Base-by-base conservation (phyloP, 2,888 invertebrate genomes). In the Cybosia mesomella region DNA sequence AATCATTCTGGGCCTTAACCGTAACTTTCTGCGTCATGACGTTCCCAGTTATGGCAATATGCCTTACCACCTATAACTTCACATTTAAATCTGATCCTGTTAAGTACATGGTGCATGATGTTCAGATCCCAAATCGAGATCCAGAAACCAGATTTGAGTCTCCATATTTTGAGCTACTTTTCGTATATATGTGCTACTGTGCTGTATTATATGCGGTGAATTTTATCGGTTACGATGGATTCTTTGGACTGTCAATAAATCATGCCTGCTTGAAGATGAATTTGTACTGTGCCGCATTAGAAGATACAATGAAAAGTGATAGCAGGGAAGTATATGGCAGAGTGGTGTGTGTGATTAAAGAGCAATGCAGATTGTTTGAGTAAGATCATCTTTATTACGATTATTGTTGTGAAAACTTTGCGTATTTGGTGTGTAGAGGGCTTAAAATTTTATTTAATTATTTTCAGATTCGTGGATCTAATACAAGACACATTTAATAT, bases 241-340 rank as follows among this genome's bases (percentile, higher is more conserved):
- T 90, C 39, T 92, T 88, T 32, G 91, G 90, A 0, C 13, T 92
- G 22, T 73, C 76, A 0, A 83, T 89, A 0, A 89, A 89, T 74
- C 92, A 92, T 74, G 89, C 89, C 0, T 91, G 92, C 39, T 66
- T 91, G 69, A 92, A 92, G 74, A 90, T 92, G 82, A 81, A 83
- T 5, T 8, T 91, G 22, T 86, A 79, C 15, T 89, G 92, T 66
- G 80, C 79, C 24, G 78, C 74, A 1, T 67, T 92, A 43, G 86
- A 89, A 1, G 87, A 90, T 0, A 88, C 89, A 0, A 67, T 90
- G 70, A 64, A 62, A 0, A 72, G 67, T 21, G 75, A 76, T 0
- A 63, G 62, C 0, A 54, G 24, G 0, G 71, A 76, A 0, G 61
- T 83, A 5, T 71, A 78, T 11, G 57, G 55, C 0, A 79, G 70